Conservation (phyloP, 2,797 vertebrate genomes). For the Vipera ursinii region DNA sequence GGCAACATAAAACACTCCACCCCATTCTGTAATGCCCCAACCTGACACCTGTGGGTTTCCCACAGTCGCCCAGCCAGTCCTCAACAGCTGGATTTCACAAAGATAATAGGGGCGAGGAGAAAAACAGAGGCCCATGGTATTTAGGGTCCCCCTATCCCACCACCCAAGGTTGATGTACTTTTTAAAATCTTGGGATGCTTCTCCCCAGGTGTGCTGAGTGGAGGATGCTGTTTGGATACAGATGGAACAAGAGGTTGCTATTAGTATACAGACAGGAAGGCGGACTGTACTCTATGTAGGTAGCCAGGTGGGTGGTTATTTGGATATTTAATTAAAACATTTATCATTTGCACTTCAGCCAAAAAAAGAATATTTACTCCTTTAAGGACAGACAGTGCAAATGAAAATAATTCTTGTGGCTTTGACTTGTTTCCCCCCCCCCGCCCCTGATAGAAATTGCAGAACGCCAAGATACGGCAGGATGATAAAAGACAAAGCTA, state of each 20-base stretch:
- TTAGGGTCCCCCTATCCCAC: too few relatives aligned
- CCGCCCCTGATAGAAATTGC: background rate
- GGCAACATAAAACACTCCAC: background rate
- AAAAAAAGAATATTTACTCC: background rate
- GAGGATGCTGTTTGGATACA: background rate
- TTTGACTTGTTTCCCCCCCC: background rate
- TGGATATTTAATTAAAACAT: background rate
- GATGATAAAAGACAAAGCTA: background rate
- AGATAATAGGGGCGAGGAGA: background rate
- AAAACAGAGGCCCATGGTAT: background rate
- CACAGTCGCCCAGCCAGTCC: background rate
- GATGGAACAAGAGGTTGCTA: background rate
- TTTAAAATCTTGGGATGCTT: background rate
- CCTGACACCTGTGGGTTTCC: background rate
- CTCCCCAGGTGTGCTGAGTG: too few relatives aligned
- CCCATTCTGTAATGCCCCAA: background rate
- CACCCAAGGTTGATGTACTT: background rate
- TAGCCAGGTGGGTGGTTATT: background rate
- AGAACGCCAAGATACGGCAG: background rate
- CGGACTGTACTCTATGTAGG: background rate
- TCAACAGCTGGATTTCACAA: background rate
- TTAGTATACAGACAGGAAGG: background rate
- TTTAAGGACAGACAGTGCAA: background rate
- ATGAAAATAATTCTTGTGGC: background rate
- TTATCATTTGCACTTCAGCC: background rate